Evolutionary conservation across 2,113 vertebrate genomes (phyloP), one percentile per base, ranked within the genome.

Genomic region (Solea solea): DNA sequence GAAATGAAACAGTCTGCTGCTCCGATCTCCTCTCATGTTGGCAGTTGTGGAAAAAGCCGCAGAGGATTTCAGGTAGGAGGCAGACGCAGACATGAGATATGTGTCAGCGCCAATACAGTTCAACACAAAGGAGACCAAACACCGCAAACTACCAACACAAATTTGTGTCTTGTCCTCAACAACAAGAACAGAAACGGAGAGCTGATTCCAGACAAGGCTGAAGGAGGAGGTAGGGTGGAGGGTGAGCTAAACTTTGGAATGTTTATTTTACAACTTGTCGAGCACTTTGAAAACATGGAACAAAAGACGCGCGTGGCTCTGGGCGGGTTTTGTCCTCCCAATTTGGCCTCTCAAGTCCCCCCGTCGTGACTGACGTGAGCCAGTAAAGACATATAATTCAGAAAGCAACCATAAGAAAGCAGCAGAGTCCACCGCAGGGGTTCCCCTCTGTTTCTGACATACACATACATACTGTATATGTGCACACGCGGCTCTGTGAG

Each of bases 241-340:
- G 68, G 34, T 9, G 56, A 68, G 63, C 68, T 74, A 71, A 89
- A 87, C 83, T 87, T 76, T 51, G 39, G 74, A 73, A 88, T 89
- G 84, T 90, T 90, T 90, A 82, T 84, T 90, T 86, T 68, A 76
- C 73, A 82, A 78, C 80, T 84, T 82, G 73, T 65, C 65, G 27
- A 67, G 65, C 55, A 64, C 77, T 86, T 76, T 83, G 76, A 83
- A 76, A 82, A 69, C 49, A 62, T 10, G 67, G 70, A 86, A 88
- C 21, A 82, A 84, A 88, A 90, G 84, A 78, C 65, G 3, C 65
- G 3, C 6, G 9, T 1, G 25, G 52, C 66, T 86, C 72, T 80
- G 64, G 64, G 21, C 21, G 21, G 21, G 21, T 78, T 83, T 78
- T 79, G 75, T 85, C 68, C 72, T 65, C 13, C 34, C 53, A 76